phyloP scores from a whole-genome alignment of 2,888 invertebrate species.

The Agonum fuliginosum region DNA sequence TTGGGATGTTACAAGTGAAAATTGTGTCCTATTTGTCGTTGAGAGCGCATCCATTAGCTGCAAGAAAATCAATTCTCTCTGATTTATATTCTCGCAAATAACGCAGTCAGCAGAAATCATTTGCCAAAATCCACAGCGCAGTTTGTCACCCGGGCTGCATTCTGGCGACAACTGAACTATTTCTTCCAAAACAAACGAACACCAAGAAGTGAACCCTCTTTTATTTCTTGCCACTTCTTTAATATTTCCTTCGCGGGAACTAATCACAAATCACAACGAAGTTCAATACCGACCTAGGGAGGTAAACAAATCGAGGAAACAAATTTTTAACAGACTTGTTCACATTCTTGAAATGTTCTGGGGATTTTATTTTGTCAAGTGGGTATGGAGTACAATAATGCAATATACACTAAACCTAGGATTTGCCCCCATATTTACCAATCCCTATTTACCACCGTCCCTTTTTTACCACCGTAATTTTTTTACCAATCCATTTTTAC shows the following conservation, averaged over 20 bases:
- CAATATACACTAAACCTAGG: too few species aligned
- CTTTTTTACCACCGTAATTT: too few species aligned
- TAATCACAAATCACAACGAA: background rate
- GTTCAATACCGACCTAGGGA: background rate
- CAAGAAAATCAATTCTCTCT: slow-evolving; percentile 4
- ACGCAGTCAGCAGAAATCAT: slow-evolving; percentile 7
- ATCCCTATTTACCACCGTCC: too few species aligned
- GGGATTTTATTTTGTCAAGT: too few species aligned
- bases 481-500: too few species aligned
- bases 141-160: background rate
- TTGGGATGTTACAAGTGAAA: too few species aligned
- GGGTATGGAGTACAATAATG: too few species aligned
- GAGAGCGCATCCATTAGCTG: background rate
- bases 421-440: too few species aligned
- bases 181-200: background rate
- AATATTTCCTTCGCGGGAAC: background rate
- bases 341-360: too few species aligned
- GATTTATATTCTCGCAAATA: slow-evolving; percentile 7
- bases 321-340: background rate
- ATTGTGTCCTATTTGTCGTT: too few species aligned
- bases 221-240: background rate
- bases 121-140: slow-evolving; percentile 9
- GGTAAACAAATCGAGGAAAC: background rate
- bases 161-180: too few species aligned
- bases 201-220: background rate